Percentiles rank a stretch among this genome's conserved stretches.
These are phyloP conservation scores for Elaphurus davidianus DNA, from an alignment of 2,113 vertebrate genomes.

Conservation along the genomic window DNA sequence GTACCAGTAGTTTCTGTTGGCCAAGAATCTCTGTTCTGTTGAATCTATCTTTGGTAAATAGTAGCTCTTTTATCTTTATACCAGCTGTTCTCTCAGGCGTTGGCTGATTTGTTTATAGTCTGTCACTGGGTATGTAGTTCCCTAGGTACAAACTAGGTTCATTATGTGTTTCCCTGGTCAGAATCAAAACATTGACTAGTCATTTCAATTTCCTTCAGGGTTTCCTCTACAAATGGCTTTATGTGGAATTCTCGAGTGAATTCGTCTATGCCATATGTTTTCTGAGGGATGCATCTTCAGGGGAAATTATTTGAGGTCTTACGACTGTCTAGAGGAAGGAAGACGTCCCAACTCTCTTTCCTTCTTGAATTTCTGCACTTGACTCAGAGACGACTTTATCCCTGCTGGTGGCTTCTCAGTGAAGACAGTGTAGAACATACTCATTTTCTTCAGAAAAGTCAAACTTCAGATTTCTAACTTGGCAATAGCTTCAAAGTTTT, in stretches of 20 bases:
- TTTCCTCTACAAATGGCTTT: neutral
- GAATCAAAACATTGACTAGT: neutral
- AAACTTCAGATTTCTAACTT: neutral
- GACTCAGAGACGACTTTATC: neutral
- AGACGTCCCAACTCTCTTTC: neutral
- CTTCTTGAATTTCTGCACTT: neutral
- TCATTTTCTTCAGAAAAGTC: neutral
- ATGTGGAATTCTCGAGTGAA: neutral
- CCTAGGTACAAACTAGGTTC: neutral
- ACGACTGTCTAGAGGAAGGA: neutral
- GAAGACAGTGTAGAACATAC: neutral
- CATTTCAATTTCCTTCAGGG: neutral
- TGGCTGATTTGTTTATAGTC: neutral
- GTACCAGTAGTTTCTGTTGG: neutral
- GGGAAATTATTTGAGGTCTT: neutral
- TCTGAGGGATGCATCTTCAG: neutral
- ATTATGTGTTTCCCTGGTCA: conserved; percentile 16
- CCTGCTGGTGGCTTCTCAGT: neutral
- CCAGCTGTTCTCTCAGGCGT: neutral
- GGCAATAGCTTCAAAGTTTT: neutral
- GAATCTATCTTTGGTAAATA: neutral
- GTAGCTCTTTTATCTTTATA: neutral
- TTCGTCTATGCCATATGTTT: neutral
- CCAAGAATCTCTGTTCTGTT: neutral
- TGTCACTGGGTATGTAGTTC: neutral